Evolutionary conservation across 2,888 invertebrate species (phyloP).

Genomic region (Xanthostigma xanthostigma): DNA sequence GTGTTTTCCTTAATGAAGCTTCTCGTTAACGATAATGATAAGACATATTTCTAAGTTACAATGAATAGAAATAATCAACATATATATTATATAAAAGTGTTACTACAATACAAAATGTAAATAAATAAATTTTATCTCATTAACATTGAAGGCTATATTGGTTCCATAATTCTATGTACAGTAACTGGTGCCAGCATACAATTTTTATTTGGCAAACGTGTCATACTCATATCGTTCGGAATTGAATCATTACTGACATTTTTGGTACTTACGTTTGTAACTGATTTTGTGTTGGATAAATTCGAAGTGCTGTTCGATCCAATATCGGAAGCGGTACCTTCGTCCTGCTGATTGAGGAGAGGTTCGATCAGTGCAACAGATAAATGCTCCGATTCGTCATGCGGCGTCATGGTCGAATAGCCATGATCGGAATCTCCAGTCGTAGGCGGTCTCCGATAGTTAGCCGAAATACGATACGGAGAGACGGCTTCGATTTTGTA

Average conservation of each 20-base stretch:
- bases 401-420: slow-evolving; percentile 87
- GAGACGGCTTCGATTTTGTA: slow-evolving; percentile 58
- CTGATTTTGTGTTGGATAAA: slow-evolving; percentile 22
- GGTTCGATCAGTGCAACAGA: slow-evolving; percentile 58
- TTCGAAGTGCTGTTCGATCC: slow-evolving; percentile 37
- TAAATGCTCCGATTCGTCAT: slow-evolving; percentile 75
- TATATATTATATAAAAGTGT: neutral
- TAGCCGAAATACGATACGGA: slow-evolving; percentile 74
- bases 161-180: slow-evolving; percentile 79
- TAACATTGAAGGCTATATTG: slow-evolving; percentile 31
- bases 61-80: neutral
- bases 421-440: slow-evolving; percentile 85
- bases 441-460: slow-evolving; percentile 59
- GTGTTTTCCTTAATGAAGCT: neutral
- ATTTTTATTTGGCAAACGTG: slow-evolving; percentile 29
- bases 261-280: slow-evolving; percentile 20
- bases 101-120: neutral
- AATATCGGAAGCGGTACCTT: slow-evolving; percentile 42
- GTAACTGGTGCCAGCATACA: slow-evolving; percentile 75
- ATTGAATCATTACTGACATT: slow-evolving; percentile 19
- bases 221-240: slow-evolving; percentile 15
- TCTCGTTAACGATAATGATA: neutral
- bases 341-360: slow-evolving; percentile 35
- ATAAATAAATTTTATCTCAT: too few relatives aligned
- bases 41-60: neutral